phyloP scores from a whole-genome alignment of 2,888 invertebrate species.

The Penaeus monodon region DNA sequence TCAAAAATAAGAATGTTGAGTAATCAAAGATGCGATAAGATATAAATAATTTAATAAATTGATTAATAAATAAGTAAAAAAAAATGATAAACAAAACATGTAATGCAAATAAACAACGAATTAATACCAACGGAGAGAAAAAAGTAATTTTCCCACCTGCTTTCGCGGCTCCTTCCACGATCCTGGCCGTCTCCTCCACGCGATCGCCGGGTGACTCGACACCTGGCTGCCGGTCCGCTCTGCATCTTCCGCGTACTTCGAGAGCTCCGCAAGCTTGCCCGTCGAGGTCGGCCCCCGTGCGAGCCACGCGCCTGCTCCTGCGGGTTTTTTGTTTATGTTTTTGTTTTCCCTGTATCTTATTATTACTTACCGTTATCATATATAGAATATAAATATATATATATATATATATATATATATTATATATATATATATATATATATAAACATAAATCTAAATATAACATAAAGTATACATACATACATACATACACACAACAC shows the following conservation, averaged over 20 bases:
- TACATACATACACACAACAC: no score
- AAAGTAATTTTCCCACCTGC: background rate
- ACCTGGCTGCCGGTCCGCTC: slow-evolving; percentile 34
- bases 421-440: no score
- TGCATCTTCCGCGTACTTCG: slow-evolving; percentile 32
- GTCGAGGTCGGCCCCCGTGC: background rate
- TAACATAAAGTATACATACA: no score
- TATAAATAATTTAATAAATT: no score
- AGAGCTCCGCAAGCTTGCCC: slow-evolving; percentile 30
- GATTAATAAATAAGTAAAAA: background rate
- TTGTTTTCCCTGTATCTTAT: no score
- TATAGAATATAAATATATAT: no score
- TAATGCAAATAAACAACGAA: slow-evolving; percentile 12
- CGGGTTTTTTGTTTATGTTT: background rate
- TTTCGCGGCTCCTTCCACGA: slow-evolving; percentile 32
- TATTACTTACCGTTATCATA: background rate
- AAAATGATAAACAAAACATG: no score
- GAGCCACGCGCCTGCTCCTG: background rate
- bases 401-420: no score
- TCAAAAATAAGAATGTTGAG: no score
- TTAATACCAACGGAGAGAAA: background rate
- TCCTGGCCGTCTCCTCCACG: slow-evolving; percentile 36
- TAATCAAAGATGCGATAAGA: no score
- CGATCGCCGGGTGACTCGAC: slow-evolving; percentile 20
- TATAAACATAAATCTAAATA: no score